A percentile compares a stretch with the other conserved stretches of the same genome.
Evolutionary conservation across 2,113 vertebrate species (phyloP).

Genomic region (Notarius lentiginosus): DNA sequence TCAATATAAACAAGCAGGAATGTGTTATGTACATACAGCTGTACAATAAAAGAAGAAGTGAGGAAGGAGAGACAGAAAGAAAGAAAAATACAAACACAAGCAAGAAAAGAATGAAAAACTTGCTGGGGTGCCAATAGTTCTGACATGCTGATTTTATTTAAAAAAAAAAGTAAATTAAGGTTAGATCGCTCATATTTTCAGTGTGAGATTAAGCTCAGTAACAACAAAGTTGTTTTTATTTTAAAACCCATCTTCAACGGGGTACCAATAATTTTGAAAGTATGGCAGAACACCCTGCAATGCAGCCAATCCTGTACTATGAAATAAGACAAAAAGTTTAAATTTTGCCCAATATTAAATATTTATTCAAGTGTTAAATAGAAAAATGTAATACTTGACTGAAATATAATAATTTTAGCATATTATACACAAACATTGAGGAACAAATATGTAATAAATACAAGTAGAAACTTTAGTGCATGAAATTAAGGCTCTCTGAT

Average conservation of each 20-base stretch:
- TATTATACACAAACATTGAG: background rate
- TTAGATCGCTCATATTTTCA: background rate
- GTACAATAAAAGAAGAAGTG: too few relatives aligned
- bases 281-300: background rate
- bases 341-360: background rate
- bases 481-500: conserved; percentile 5
- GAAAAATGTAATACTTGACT: background rate
- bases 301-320: background rate
- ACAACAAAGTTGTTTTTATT: background rate
- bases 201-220: background rate
- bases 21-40: background rate
- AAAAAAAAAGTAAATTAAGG: background rate
- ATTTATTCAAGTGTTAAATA: conserved; percentile 31
- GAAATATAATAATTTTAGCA: background rate
- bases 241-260: background rate
- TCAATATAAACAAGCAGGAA: background rate
- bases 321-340: background rate
- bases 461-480: background rate
- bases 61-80: background rate
- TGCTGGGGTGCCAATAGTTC: background rate
- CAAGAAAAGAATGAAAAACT: background rate
- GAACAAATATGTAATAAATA: conserved; percentile 36
- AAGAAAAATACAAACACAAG: background rate
- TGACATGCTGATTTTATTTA: background rate
- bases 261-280: background rate